Percentiles rank a stretch among this genome's conserved stretches.
phyloP scores from a whole-genome alignment of 1,140 invertebrate genomes.

The Luehdorfia chinensis region DNA sequence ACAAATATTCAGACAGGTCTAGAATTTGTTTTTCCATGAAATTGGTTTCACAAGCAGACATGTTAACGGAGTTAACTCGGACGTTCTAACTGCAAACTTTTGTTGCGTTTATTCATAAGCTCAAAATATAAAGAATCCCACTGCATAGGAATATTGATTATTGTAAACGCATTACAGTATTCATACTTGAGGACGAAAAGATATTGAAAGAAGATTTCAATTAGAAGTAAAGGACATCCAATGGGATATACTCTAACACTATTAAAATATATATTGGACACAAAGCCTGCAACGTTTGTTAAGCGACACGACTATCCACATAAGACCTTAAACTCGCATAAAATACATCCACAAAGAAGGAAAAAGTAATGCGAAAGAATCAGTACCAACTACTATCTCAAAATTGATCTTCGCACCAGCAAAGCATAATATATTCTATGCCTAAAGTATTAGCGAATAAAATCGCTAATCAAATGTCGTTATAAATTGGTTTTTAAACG shows the following conservation, averaged over 20 bases:
- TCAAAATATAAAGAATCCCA: too few species aligned
- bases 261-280: conserved; percentile 23
- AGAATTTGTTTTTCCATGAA: too few species aligned
- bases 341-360: conserved; percentile 73
- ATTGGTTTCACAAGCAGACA: too few species aligned
- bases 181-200: too few species aligned
- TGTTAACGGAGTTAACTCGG: too few species aligned
- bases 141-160: too few species aligned
- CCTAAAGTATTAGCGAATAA: conserved; percentile 17
- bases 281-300: conserved; percentile 42
- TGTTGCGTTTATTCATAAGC: too few species aligned
- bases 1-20: too few species aligned
- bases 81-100: too few species aligned
- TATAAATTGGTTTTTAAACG: conserved; percentile 65
- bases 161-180: too few species aligned
- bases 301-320: conserved; percentile 51
- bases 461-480: conserved; percentile 26
- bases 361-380: conserved; percentile 76
- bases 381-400: conserved; percentile 72
- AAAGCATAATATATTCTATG: conserved; percentile 23
- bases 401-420: conserved; percentile 57
- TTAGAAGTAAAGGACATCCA: conserved; percentile 3
- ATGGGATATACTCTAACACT: conserved; percentile 1
- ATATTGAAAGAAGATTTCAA: conserved; percentile 12
- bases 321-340: conserved; percentile 71